A percentile compares a stretch with the other conserved stretches of the same genome.
Conservation (phyloP, 2,888 invertebrate genomes). For the Phoenoteleia sp. region DNA sequence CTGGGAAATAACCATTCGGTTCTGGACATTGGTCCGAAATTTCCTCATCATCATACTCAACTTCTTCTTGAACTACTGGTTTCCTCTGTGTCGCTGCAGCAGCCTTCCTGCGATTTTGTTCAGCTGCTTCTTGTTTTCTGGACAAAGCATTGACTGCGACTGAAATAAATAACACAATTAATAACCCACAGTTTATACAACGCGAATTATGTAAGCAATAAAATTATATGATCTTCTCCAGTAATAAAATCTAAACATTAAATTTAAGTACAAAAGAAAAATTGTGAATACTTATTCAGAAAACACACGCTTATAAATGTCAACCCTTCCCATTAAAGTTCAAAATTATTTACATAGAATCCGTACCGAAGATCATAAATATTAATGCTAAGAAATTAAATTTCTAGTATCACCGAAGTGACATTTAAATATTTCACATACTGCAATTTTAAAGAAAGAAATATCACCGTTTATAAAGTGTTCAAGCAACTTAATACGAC, state of each 20-base stretch:
- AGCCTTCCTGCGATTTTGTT: conserved; percentile 82
- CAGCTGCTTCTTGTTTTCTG: conserved; percentile 84
- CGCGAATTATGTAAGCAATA: no score
- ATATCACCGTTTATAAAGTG: conserved; percentile 9
- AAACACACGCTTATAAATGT: not conserved
- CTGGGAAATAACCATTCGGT: conserved; percentile 94
- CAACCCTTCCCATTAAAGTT: conserved; percentile 2
- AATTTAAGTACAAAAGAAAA: not conserved
- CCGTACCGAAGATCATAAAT: not conserved
- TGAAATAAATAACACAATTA: no score
- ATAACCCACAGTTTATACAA: no score
- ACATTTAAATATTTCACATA: conserved; percentile 6
- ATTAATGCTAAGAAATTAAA: conserved; percentile 9
- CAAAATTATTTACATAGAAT: conserved; percentile 8
- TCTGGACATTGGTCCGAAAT: conserved; percentile 92
- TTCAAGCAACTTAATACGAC: conserved; percentile 1
- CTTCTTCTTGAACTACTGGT: conserved; percentile 72
- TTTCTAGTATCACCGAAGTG: not conserved
- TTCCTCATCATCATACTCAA: conserved; percentile 87
- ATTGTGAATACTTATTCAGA: no score
- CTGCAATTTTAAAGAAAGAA: conserved; percentile 8
- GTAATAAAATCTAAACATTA: not conserved
- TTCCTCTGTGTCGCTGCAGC: conserved; percentile 73
- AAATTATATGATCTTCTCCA: no score
- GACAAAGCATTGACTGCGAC: conserved; percentile 80